Conservation (phyloP, 2,113 vertebrate species). For the Tachysurus fulvidraco region DNA sequence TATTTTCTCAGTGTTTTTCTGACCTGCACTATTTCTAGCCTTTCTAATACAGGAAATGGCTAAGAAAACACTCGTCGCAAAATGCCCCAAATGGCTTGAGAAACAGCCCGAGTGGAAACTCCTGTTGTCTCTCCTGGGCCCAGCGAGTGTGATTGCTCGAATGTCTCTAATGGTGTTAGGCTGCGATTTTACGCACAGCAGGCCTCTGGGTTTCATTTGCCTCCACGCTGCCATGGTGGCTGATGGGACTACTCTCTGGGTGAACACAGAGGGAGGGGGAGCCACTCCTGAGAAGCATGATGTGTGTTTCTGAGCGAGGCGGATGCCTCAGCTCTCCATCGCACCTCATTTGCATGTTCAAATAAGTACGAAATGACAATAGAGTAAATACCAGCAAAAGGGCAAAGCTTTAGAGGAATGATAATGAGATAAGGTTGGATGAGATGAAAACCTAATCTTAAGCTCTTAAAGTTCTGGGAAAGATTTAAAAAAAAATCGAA, state of each 20-base stretch:
- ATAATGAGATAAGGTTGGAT: slow-evolving; percentile 48
- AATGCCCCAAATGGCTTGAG: slow-evolving; percentile 35
- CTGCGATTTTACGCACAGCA: slow-evolving; percentile 59
- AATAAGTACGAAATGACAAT: slow-evolving; percentile 52
- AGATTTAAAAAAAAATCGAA: background rate
- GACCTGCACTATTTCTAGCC: slow-evolving; percentile 8
- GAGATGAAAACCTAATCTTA: slow-evolving; percentile 46
- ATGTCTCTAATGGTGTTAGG: slow-evolving; percentile 56
- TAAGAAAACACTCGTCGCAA: slow-evolving; percentile 23
- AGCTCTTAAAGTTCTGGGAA: slow-evolving; percentile 14
- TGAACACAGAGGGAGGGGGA: slow-evolving; percentile 22
- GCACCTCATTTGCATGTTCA: slow-evolving; percentile 60
- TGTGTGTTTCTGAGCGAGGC: slow-evolving; percentile 49
- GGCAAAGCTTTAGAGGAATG: slow-evolving; percentile 50
- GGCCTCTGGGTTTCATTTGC: slow-evolving; percentile 46
- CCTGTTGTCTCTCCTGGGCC: slow-evolving; percentile 48
- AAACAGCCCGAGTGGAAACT: slow-evolving; percentile 47
- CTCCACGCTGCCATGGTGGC: slow-evolving; percentile 42
- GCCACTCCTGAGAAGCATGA: slow-evolving; percentile 18
- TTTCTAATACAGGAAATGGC: slow-evolving; percentile 36
- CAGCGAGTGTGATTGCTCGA: slow-evolving; percentile 49
- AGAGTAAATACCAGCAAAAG: slow-evolving; percentile 54
- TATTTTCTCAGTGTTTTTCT: background rate
- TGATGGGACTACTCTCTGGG: slow-evolving; percentile 40
- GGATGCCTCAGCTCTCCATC: slow-evolving; percentile 42